Percentiles rank a stretch among this genome's conserved stretches.
Conservation (phyloP, 2,888 invertebrate genomes). For the Trissolcus brochymenae region DNA sequence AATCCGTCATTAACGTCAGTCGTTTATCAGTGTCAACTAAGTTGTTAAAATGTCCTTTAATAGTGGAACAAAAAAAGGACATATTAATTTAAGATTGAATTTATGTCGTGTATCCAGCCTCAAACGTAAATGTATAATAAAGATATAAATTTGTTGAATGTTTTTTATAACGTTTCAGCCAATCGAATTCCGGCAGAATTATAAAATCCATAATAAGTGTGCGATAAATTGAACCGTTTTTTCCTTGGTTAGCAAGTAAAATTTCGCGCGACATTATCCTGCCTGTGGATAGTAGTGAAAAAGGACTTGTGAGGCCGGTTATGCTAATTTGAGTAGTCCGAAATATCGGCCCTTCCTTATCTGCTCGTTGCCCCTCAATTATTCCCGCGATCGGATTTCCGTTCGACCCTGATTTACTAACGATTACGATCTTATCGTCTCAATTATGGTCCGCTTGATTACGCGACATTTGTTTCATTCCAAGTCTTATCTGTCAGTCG, state of each 20-base stretch:
- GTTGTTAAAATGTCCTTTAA: too few species aligned
- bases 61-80: too few species aligned
- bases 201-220: neutral
- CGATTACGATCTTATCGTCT: slow-evolving; percentile 28
- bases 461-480: slow-evolving; percentile 18
- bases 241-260: slow-evolving; percentile 61
- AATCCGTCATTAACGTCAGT: too few species aligned
- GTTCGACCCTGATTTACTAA: slow-evolving; percentile 20
- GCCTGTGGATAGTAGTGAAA: slow-evolving; percentile 51
- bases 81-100: too few species aligned
- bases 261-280: slow-evolving; percentile 59
- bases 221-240: slow-evolving; percentile 9
- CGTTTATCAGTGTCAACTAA: too few species aligned
- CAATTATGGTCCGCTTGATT: slow-evolving; percentile 29
- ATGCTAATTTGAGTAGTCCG: slow-evolving; percentile 58
- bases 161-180: neutral
- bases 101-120: too few species aligned
- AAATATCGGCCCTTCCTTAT: slow-evolving; percentile 53
- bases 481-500: neutral
- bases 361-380: slow-evolving; percentile 28
- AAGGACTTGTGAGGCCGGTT: slow-evolving; percentile 60
- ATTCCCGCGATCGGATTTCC: slow-evolving; percentile 23
- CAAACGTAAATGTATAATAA: too few species aligned
- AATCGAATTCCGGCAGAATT: neutral
- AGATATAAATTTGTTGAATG: too few species aligned